Evolutionary conservation across 2,888 invertebrate species (phyloP), one percentile per base, ranked within the genome.

Genomic region (Dicyrtoma fusca): DNA sequence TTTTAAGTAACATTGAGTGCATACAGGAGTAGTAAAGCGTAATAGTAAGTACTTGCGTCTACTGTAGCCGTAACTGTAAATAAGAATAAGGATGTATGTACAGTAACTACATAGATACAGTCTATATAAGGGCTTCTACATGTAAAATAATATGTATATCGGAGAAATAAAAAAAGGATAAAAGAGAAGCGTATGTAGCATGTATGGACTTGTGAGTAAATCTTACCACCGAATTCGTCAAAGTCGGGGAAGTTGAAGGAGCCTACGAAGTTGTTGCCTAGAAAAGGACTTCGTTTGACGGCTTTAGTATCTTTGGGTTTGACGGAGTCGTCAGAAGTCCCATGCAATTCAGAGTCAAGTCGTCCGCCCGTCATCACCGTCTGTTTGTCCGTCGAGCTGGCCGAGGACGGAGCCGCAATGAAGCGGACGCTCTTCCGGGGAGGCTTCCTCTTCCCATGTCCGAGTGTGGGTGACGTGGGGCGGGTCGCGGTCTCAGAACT

Each of bases 171-270:
- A n/a, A n/a, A n/a, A n/a, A n/a, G n/a, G n/a, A n/a, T n/a, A n/a
- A n/a, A n/a, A n/a, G n/a, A n/a, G n/a, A n/a, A n/a, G n/a, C n/a
- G n/a, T n/a, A n/a, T n/a, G n/a, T n/a, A n/a, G n/a, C n/a, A n/a
- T n/a, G n/a, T n/a, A n/a, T n/a, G 17, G 49, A 49, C 34, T 3
- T 34, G 34, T 34, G 34, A 34, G 14, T 63, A 26, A 26, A 49
- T 74, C 79, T 80, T 80, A 80, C 80, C 80, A 74, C 80, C 80
- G 72, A 80, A 80, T 45, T 79, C 77, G 75, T 80, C 80, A 79
- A 80, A 80, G 76, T 80, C 80, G 70, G 80, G 80, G 62, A 80
- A 80, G 49, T 72, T 75, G 73, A 80, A 78, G 23, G 75, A 76
- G 71, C 78, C 74, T 17, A 74, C 76, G 75, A 78, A 80, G 62